Base-by-base conservation (phyloP, 2,113 vertebrate genomes). In the Melanotaenia duboulayi region DNA sequence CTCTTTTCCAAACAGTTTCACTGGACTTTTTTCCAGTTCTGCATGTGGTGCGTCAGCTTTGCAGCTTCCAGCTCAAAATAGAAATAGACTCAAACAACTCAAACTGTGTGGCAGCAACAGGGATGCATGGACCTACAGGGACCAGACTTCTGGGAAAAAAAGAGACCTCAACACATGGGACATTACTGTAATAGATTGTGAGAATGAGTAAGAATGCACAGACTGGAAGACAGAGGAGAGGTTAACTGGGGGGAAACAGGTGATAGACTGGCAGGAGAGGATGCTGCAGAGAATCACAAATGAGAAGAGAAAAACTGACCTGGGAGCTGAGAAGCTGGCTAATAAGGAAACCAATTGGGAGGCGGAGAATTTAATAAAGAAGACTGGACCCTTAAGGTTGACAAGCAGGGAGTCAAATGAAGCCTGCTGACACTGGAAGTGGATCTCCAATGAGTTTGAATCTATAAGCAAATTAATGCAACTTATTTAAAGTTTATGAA, bases 281-380 rank as follows among this genome's bases (percentile, higher is more conserved):
- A 37, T 54, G 46, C 39, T 32, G 25, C 42, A 56, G 58, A 65
- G 58, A 65, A 60, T 48, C 39, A 56, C 55, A 71, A 39, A 57
- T 22, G 32, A 19, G 14, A 54, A 19, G 46, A 69, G 39, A 23
- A 48, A 52, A 51, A 54, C 50, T 40, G 62, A 68, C 32, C 57
- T 3, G 58, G 5, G 58, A 65, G 56, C 44, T 20, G 63, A 35
- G 9, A 16, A 28, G 8, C 22, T 60, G 37, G 54, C 24, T 78
- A 78, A 82, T 65, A 67, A 76, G 67, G 52, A 62, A 51, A 51
- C 42, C 54, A 28, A 35, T 25, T 20, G 51, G 35, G 59, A 37
- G 44, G 37, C 16, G 63, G 39, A 77, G 19, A 22, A 55, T 17
- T 2, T 40, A 54, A 59, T 1, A 28, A 65, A 28, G 20, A 51